A percentile compares a stretch with the other conserved stretches of the same genome.
Conservation (phyloP, 2,113 vertebrate genomes). For the Perca flavescens region DNA sequence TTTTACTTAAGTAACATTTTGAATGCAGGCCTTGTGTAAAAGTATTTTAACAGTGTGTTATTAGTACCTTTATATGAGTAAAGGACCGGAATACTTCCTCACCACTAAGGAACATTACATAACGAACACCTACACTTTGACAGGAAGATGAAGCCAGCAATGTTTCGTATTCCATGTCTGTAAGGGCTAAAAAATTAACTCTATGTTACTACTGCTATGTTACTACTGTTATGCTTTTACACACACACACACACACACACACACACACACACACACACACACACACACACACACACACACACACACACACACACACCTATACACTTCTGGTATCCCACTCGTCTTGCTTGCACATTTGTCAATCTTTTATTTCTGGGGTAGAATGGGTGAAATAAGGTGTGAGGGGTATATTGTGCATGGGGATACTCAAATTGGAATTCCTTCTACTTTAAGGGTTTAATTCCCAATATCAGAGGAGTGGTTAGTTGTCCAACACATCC, state of each 20-base stretch:
- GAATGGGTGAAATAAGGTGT: not conserved
- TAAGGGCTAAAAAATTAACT: not conserved
- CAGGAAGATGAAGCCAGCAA: not conserved
- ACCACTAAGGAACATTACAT: not conserved
- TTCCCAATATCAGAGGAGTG: slow-evolving; percentile 18
- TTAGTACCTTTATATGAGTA: not conserved
- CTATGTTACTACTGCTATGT: no score
- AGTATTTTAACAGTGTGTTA: not conserved
- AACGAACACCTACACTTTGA: not conserved
- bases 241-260: not conserved
- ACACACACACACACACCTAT: no score
- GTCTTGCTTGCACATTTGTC: slow-evolving; percentile 38
- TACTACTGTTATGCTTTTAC: not conserved
- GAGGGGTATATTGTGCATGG: slow-evolving; percentile 7
- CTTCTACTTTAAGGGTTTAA: slow-evolving; percentile 34
- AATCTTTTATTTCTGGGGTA: slow-evolving; percentile 3
- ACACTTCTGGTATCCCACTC: slow-evolving; percentile 45
- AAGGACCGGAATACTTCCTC: not conserved
- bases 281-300: slow-evolving; percentile 16
- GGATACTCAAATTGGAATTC: slow-evolving; percentile 23
- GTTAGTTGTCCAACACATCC: slow-evolving; percentile 4
- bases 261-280: slow-evolving; percentile 10
- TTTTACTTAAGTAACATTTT: not conserved
- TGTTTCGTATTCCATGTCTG: not conserved
- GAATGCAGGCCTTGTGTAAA: not conserved